Evolutionary conservation across 2,888 invertebrate genomes (phyloP).

Genomic region (Agonopterix heracliana): DNA sequence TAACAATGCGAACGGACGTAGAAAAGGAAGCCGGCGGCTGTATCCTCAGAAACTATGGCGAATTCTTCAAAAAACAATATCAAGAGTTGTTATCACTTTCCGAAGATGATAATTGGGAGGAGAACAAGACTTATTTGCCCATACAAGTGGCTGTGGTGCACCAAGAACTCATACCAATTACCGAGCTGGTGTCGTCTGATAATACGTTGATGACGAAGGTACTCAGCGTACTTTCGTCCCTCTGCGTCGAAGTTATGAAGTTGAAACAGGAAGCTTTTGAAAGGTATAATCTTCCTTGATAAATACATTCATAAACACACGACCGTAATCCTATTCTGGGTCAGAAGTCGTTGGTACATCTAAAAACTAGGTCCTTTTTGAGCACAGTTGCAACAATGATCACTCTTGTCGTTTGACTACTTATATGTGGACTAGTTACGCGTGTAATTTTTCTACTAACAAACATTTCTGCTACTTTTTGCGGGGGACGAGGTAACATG

Average conservation of each 20-base stretch:
- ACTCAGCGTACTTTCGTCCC: slow-evolving; percentile 84
- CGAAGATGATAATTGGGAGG: slow-evolving; percentile 35
- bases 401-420: too few species aligned
- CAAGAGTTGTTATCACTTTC: slow-evolving; percentile 41
- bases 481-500: too few species aligned
- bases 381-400: too few species aligned
- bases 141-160: slow-evolving; percentile 57
- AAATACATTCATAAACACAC: too few species aligned
- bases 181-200: slow-evolving; percentile 87
- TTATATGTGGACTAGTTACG: too few species aligned
- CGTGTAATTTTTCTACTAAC: too few species aligned
- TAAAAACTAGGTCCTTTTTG: too few species aligned
- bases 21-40: slow-evolving; percentile 62
- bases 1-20: slow-evolving; percentile 43
- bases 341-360: too few species aligned
- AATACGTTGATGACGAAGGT: slow-evolving; percentile 88
- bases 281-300: slow-evolving; percentile 46
- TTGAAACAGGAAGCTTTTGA: slow-evolving; percentile 81
- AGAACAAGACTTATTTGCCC: slow-evolving; percentile 53
- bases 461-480: too few species aligned
- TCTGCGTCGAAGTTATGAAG: slow-evolving; percentile 85
- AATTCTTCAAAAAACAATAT: slow-evolving; percentile 63
- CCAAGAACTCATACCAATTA: slow-evolving; percentile 79
- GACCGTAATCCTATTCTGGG: too few species aligned
- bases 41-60: slow-evolving; percentile 58